These are phyloP conservation scores for Tragelaphus buxtoni DNA, from an alignment of 2,113 vertebrate species.

Conservation along the genomic window DNA sequence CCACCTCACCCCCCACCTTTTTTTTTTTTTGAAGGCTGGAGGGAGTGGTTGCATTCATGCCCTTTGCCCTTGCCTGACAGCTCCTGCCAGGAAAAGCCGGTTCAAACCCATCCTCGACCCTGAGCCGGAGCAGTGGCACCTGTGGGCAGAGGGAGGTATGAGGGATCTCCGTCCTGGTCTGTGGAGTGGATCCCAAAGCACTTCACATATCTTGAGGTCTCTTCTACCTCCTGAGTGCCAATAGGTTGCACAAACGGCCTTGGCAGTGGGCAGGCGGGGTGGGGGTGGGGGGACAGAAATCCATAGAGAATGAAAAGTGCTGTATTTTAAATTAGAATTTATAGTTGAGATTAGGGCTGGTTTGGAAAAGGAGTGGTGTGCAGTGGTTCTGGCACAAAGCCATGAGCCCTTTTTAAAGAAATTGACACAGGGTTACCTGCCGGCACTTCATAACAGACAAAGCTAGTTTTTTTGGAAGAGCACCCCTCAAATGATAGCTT, in stretches of 20 bases:
- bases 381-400: conserved; percentile 29
- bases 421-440: neutral
- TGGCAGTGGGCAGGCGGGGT: neutral
- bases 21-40: neutral
- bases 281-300: neutral
- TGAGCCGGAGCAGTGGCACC: conserved; percentile 4
- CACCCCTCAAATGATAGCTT: neutral
- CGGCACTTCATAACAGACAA: neutral
- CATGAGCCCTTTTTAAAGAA: conserved; percentile 10
- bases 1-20: neutral
- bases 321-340: conserved; percentile 25
- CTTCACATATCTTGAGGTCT: conserved; percentile 33
- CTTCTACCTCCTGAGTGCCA: neutral
- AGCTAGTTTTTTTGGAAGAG: neutral
- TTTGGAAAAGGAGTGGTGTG: neutral
- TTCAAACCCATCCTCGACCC: conserved; percentile 37
- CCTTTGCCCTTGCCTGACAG: conserved; percentile 15
- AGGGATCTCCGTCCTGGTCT: neutral
- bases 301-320: neutral
- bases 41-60: neutral
- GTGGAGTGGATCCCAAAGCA: conserved; percentile 53
- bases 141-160: conserved; percentile 13
- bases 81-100: neutral
- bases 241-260: neutral
- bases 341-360: neutral